These are phyloP conservation scores for Siniperca chuatsi DNA, from an alignment of 2,113 vertebrate genomes.

Conservation along the genomic window DNA sequence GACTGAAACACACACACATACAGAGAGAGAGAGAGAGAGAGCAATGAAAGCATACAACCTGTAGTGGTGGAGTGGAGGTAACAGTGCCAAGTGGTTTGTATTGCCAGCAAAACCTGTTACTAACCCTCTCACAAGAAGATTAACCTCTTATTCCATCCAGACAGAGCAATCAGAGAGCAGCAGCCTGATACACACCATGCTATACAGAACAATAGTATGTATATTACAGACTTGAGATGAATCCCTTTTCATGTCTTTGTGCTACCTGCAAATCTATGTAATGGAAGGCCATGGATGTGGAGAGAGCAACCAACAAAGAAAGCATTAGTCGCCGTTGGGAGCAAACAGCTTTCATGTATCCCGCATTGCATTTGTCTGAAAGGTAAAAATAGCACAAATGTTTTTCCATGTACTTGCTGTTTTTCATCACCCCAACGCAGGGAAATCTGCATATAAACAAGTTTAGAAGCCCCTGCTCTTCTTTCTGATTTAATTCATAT, in stretches of 20 bases:
- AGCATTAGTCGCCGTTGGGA: slow-evolving; percentile 31
- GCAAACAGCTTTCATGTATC: slow-evolving; percentile 58
- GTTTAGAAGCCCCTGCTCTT: slow-evolving; percentile 62
- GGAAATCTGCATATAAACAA: slow-evolving; percentile 77
- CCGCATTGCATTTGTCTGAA: slow-evolving; percentile 35
- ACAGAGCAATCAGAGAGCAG: slow-evolving; percentile 42
- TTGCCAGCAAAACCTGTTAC: slow-evolving; percentile 48
- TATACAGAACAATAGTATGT: slow-evolving; percentile 33
- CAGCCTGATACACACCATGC: slow-evolving; percentile 9
- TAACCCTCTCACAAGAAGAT: slow-evolving; percentile 58
- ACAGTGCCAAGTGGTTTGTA: slow-evolving; percentile 44
- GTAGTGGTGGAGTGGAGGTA: background rate
- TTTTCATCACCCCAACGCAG: slow-evolving; percentile 57
- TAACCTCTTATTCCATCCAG: slow-evolving; percentile 53
- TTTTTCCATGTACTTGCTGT: slow-evolving; percentile 61
- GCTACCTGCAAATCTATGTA: slow-evolving; percentile 47
- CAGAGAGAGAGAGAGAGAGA: background rate
- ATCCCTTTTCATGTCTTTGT: slow-evolving; percentile 43
- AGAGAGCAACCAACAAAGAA: slow-evolving; percentile 38
- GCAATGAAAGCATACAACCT: slow-evolving; percentile 20
- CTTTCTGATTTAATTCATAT: slow-evolving; percentile 61
- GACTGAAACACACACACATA: background rate
- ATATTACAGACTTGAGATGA: slow-evolving; percentile 41
- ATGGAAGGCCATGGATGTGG: slow-evolving; percentile 31
- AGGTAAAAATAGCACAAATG: slow-evolving; percentile 64